phyloP scores from a whole-genome alignment of 2,113 vertebrate species.

The Neogale vison region DNA sequence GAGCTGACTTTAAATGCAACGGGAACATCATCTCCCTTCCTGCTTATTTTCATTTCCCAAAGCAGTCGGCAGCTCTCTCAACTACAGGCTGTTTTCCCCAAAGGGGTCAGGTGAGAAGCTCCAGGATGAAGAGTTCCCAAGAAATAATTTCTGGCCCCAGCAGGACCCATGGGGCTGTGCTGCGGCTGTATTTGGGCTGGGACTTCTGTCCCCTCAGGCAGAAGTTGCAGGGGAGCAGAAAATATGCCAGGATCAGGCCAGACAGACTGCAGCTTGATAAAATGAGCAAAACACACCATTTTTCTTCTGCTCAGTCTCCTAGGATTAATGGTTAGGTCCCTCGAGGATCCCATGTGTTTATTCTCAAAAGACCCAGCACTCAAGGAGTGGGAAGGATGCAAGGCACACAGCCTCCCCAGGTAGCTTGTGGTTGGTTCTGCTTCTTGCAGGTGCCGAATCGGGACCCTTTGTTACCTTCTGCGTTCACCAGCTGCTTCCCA shows the following conservation, averaged over 20 bases:
- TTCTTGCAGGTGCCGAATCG: background rate
- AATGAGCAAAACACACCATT: background rate
- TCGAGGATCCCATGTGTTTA: background rate
- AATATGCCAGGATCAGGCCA: background rate
- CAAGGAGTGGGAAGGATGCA: background rate
- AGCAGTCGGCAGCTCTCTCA: constrained; percentile 37
- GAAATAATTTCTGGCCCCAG: background rate
- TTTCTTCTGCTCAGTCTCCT: background rate
- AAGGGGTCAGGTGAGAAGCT: constrained; percentile 2
- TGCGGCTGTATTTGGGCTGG: background rate
- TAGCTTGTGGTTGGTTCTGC: background rate
- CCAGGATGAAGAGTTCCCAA: background rate
- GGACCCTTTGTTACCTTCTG: background rate
- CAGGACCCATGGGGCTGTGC: background rate
- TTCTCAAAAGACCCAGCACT: background rate
- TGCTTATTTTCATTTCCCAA: background rate
- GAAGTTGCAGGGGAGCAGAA: background rate
- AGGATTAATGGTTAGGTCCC: background rate
- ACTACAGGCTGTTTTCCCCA: background rate
- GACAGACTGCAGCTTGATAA: background rate
- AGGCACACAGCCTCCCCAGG: background rate
- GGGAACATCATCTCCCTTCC: background rate
- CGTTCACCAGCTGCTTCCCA: background rate
- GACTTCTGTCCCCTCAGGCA: background rate
- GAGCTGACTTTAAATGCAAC: constrained; percentile 2